phyloP scores from a whole-genome alignment of 2,888 invertebrate genomes.

The Ormyrus nitidulus region DNA sequence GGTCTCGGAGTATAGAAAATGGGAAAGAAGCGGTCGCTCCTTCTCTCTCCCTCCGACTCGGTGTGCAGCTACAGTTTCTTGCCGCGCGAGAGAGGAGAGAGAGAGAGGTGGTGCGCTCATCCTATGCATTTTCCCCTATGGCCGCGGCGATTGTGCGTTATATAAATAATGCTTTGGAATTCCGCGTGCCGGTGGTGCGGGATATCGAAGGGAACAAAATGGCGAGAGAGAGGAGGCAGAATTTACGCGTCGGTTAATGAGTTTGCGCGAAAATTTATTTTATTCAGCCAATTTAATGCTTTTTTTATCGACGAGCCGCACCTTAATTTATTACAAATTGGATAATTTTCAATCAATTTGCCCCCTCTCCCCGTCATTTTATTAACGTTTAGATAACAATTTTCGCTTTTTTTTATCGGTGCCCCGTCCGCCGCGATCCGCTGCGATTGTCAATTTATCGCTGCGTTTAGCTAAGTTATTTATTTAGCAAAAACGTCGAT shows the following conservation, averaged over 20 bases:
- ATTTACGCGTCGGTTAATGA: slow-evolving; percentile 32
- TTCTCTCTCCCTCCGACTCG: background rate
- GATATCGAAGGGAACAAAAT: background rate
- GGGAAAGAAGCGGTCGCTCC: slow-evolving; percentile 10
- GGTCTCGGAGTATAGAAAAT: slow-evolving; percentile 27
- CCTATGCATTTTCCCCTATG: slow-evolving; percentile 13
- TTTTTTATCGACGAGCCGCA: background rate
- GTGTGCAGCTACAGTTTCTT: slow-evolving; percentile 3
- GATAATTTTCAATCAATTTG: slow-evolving; percentile 30
- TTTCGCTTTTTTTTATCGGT: no score
- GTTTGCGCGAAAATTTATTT: slow-evolving; percentile 39
- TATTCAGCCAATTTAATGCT: slow-evolving; percentile 5
- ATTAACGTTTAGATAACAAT: background rate
- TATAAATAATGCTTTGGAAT: slow-evolving; percentile 48
- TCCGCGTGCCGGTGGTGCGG: slow-evolving; percentile 7
- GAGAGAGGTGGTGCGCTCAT: background rate
- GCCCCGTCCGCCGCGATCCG: no score
- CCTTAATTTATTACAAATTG: slow-evolving; percentile 15
- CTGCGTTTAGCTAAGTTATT: no score
- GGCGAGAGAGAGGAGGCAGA: background rate
- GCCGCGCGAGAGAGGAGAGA: background rate
- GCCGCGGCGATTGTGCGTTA: slow-evolving; percentile 41
- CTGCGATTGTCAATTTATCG: no score
- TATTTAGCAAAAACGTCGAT: no score
- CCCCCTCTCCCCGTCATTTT: background rate